phyloP scores from a whole-genome alignment of 2,113 vertebrate species.

The Arenaria interpres region DNA sequence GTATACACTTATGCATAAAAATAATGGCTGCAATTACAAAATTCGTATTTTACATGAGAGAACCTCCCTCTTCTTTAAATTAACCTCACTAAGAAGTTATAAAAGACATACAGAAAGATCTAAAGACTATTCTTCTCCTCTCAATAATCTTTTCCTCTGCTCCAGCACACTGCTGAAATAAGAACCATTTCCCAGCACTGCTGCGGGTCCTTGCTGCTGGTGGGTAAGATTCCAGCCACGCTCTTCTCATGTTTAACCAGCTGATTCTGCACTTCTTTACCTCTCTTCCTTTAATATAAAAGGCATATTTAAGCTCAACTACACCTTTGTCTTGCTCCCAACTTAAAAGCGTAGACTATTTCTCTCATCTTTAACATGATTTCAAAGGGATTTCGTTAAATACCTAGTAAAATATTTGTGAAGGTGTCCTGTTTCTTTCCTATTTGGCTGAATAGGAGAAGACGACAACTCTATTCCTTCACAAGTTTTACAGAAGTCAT shows the following conservation, averaged over 20 bases:
- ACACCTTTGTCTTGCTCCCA: neutral
- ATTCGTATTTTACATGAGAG: neutral
- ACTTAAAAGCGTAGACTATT: neutral
- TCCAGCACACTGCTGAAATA: neutral
- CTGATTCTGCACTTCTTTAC: neutral
- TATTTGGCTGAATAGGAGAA: neutral
- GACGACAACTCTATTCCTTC: neutral
- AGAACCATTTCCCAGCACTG: neutral
- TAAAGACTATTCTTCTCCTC: neutral
- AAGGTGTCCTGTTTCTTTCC: neutral
- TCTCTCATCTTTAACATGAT: neutral
- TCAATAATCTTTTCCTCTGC: neutral
- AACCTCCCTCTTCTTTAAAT: neutral
- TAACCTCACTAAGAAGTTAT: neutral
- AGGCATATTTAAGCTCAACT: neutral
- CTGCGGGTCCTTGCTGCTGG: neutral
- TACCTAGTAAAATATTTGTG: neutral
- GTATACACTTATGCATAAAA: neutral
- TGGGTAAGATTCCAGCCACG: neutral
- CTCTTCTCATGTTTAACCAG: neutral
- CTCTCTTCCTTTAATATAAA: neutral
- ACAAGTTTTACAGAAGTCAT: neutral
- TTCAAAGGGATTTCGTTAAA: neutral
- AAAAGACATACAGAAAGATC: neutral
- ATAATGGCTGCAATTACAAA: neutral